Evolutionary conservation across 2,888 invertebrate genomes (phyloP).

Genomic region (Peribatodes rhomboidaria): DNA sequence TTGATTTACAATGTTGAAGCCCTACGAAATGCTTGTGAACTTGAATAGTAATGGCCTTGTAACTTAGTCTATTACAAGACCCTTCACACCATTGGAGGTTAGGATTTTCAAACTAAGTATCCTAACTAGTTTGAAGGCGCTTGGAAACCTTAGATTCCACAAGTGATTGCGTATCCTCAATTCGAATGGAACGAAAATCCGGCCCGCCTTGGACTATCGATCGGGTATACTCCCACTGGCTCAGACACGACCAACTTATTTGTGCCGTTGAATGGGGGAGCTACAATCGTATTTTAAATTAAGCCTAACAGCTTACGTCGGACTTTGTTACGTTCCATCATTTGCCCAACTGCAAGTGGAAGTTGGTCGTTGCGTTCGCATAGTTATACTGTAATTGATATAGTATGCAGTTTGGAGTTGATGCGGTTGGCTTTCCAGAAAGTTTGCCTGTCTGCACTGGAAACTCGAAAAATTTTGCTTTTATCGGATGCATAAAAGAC

Average conservation of each 20-base stretch:
- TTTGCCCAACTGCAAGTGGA: background rate
- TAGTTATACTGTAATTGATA: background rate
- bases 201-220: conserved; percentile 38
- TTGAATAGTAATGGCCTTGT: conserved; percentile 20
- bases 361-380: background rate
- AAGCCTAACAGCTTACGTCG: too few species aligned
- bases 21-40: conserved; percentile 10
- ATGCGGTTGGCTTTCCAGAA: conserved; percentile 10
- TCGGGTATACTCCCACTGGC: conserved; percentile 29
- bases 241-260: background rate
- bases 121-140: conserved; percentile 3
- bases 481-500: background rate
- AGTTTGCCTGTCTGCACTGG: conserved; percentile 1
- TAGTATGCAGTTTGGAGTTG: background rate
- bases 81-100: conserved; percentile 26
- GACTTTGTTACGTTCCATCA: background rate
- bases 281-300: background rate
- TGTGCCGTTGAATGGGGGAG: background rate
- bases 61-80: background rate
- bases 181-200: conserved; percentile 35
- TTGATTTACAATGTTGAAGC: background rate
- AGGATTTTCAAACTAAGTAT: background rate
- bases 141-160: conserved; percentile 37
- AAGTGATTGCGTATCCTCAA: conserved; percentile 43
- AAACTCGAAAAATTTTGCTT: background rate